Base-by-base conservation (phyloP, 2,797 vertebrate genomes). In the Typhlichthys subterraneus region DNA sequence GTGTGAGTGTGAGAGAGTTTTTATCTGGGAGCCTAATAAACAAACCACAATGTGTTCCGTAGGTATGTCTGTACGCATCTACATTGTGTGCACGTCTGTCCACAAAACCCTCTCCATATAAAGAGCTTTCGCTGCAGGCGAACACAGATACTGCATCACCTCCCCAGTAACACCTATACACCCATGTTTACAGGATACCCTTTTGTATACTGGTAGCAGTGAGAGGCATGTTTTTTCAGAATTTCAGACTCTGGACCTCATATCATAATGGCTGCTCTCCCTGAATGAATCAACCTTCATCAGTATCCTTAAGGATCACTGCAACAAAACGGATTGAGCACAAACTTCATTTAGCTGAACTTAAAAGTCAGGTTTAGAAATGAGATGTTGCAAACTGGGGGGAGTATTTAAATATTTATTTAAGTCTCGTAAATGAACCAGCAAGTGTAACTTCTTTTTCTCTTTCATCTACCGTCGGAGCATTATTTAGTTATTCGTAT, bases 381-480 rank as follows among this genome's bases (percentile, higher is more conserved):
- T 13, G 0, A 0, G 0, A 19, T 5, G 45, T 38, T 45, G 53
- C 58, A 38, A 19, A 38, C 46, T 17, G 10, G 8, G 33, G 12
- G 9, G 52, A 14, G 49, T 14, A 15, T 14, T 9, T 14, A 8
- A 1, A 14, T n/a, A 3, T 23, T 46, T 59, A 11, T 65, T 74
- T 62, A 59, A 65, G 64, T 51, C 23, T 15, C 1, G 8, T 69
- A 45, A 72, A 74, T 56, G 45, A 66, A 65, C 52, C 51, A 48
- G 56, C 55, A 51, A 61, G 52, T 68, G 48, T 53, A 52, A 42
- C 45, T 23, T 53, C 5, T 53, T 51, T 46, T 45, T 53, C 45
- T 5, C 42, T 15, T 15, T 52, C 29, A 55, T 55, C 57, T 64
- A 61, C 65, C 69, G 1, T 42, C 69, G 4, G 23, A 29, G 23